Evolutionary conservation across 1,140 invertebrate genomes (phyloP).

Genomic region (Diorhabda carinulata): DNA sequence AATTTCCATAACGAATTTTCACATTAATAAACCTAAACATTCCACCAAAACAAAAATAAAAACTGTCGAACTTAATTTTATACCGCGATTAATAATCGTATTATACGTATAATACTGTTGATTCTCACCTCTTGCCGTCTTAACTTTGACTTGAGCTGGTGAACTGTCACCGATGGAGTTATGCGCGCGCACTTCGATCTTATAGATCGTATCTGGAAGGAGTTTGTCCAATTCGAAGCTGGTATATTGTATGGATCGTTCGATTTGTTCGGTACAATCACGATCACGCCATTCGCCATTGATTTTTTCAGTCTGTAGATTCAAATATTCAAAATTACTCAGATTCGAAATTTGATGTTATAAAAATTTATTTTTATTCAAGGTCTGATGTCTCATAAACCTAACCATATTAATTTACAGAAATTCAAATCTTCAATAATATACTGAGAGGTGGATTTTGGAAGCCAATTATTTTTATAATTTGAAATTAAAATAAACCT

Average conservation of each 20-base stretch:
- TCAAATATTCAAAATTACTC: no score
- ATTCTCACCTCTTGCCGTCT: constrained; percentile 78
- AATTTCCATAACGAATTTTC: no score
- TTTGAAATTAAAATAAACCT: no score
- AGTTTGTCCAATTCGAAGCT: constrained; percentile 64
- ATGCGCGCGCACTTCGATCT: constrained; percentile 76
- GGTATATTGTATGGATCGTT: constrained; percentile 57
- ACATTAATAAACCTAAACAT: no score
- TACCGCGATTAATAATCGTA: constrained; percentile 22
- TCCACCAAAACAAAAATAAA: constrained; percentile 25
- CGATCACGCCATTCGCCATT: constrained; percentile 60
- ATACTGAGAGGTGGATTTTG: no score
- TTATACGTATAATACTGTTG: constrained; percentile 50
- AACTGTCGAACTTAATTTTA: constrained; percentile 22
- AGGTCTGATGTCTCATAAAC: no score
- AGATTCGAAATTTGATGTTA: no score
- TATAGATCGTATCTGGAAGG: constrained; percentile 72
- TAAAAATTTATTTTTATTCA: no score
- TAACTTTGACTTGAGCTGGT: constrained; percentile 69
- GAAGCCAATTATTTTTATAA: no score
- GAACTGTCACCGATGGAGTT: constrained; percentile 78
- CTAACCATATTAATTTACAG: no score
- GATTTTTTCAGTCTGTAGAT: constrained; percentile 40
- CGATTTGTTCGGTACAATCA: constrained; percentile 56
- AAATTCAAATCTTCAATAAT: no score